A percentile compares a stretch with the other conserved stretches of the same genome.
Evolutionary conservation across 2,888 invertebrate species (phyloP).

Genomic region (Lapara coniferarum): DNA sequence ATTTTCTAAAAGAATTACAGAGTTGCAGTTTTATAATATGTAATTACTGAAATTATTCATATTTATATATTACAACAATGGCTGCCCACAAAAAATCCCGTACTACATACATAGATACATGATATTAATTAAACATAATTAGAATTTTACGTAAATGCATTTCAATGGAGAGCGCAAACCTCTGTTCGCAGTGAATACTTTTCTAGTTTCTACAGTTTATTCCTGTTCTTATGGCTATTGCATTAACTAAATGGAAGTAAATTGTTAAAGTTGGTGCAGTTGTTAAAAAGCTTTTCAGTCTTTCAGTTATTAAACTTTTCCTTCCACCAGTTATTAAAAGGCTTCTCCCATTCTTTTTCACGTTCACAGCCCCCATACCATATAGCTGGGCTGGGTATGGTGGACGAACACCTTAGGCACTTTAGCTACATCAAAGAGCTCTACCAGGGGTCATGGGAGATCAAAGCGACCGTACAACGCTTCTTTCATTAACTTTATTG

Average conservation of each 20-base stretch:
- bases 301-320: background rate
- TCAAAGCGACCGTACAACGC: conserved; percentile 13
- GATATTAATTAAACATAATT: background rate
- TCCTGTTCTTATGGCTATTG: background rate
- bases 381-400: background rate
- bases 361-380: background rate
- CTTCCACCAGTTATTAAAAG: background rate
- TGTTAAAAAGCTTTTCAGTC: background rate
- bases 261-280: background rate
- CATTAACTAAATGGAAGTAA: background rate
- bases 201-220: background rate
- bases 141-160: background rate
- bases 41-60: too few species aligned
- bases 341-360: background rate
- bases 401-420: conserved; percentile 5
- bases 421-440: conserved; percentile 11
- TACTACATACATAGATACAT: too few species aligned
- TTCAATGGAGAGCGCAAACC: background rate
- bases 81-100: too few species aligned
- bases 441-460: background rate
- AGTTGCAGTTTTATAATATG: too few species aligned
- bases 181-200: background rate
- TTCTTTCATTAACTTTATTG: conserved; percentile 20
- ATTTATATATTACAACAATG: too few species aligned
- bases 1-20: too few species aligned